Conservation (phyloP, 1,140 invertebrate genomes). For the Aphelinus certus region DNA sequence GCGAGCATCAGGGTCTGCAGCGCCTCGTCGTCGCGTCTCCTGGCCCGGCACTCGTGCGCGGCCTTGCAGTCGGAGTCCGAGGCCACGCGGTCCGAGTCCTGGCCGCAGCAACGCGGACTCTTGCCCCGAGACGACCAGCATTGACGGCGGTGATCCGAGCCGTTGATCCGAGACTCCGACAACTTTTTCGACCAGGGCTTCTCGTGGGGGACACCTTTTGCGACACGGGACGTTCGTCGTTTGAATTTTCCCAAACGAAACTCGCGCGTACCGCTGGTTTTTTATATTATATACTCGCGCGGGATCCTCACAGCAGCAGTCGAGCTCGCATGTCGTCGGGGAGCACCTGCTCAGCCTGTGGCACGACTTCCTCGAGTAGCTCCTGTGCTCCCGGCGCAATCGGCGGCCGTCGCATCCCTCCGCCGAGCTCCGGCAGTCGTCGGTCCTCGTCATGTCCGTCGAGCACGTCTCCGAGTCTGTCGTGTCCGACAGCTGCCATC, state of each 20-base stretch:
- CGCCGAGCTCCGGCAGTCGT: neutral
- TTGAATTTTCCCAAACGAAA: too few species aligned
- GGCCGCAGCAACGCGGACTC: neutral
- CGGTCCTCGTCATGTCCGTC: conserved; percentile 4
- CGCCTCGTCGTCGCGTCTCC: neutral
- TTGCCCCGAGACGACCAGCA: neutral
- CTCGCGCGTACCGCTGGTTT: neutral
- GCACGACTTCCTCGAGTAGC: too few species aligned
- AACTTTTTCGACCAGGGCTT: neutral
- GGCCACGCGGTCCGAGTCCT: neutral
- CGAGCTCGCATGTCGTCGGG: neutral
- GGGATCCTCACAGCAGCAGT: neutral
- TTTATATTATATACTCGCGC: neutral
- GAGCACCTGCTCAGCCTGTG: too few species aligned
- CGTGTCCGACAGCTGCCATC: conserved; percentile 9
- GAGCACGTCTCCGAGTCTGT: conserved; percentile 20
- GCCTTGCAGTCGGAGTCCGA: conserved; percentile 20
- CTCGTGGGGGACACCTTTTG: neutral
- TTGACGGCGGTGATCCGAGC: neutral
- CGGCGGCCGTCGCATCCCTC: too few species aligned
- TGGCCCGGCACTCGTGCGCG: neutral
- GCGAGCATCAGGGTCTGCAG: neutral
- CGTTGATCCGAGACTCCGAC: conserved; percentile 23
- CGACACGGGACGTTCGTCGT: neutral
- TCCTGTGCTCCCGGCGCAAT: too few species aligned